Evolutionary conservation across 2,888 invertebrate species (phyloP).

Genomic region (Cheilosia vulpina): DNA sequence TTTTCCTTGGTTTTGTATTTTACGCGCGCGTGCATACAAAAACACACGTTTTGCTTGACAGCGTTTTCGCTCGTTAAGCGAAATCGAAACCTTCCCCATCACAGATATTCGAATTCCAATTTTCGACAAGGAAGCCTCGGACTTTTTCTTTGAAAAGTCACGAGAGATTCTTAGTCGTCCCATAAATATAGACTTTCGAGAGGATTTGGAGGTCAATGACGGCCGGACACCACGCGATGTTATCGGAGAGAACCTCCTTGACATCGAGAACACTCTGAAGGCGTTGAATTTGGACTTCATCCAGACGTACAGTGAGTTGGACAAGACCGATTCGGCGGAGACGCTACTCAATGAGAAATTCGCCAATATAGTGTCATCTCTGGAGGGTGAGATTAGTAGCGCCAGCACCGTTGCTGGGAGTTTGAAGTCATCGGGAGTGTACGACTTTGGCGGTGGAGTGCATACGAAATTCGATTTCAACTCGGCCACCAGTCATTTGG

Average conservation of each 20-base stretch:
- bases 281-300: slow-evolving; percentile 83
- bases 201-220: slow-evolving; percentile 68
- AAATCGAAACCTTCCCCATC: slow-evolving; percentile 84
- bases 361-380: slow-evolving; percentile 79
- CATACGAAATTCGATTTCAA: slow-evolving; percentile 81
- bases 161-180: slow-evolving; percentile 88
- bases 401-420: slow-evolving; percentile 78
- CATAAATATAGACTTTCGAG: slow-evolving; percentile 80
- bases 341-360: slow-evolving; percentile 82
- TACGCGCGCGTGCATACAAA: slow-evolving; percentile 4
- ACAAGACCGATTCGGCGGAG: slow-evolving; percentile 84
- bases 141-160: slow-evolving; percentile 89
- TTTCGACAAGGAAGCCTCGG: slow-evolving; percentile 90
- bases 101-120: slow-evolving; percentile 86
- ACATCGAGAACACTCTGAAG: slow-evolving; percentile 83
- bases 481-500: slow-evolving; percentile 82
- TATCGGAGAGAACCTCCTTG: slow-evolving; percentile 83
- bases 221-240: slow-evolving; percentile 79
- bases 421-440: slow-evolving; percentile 80
- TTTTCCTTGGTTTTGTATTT: slow-evolving; percentile 45
- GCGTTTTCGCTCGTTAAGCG: slow-evolving; percentile 85
- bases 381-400: slow-evolving; percentile 82
- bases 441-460: slow-evolving; percentile 81
- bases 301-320: slow-evolving; percentile 83
- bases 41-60: slow-evolving; percentile 75